Conservation (phyloP, 2,888 invertebrate species). For the Caenorhabditis sinica region DNA sequence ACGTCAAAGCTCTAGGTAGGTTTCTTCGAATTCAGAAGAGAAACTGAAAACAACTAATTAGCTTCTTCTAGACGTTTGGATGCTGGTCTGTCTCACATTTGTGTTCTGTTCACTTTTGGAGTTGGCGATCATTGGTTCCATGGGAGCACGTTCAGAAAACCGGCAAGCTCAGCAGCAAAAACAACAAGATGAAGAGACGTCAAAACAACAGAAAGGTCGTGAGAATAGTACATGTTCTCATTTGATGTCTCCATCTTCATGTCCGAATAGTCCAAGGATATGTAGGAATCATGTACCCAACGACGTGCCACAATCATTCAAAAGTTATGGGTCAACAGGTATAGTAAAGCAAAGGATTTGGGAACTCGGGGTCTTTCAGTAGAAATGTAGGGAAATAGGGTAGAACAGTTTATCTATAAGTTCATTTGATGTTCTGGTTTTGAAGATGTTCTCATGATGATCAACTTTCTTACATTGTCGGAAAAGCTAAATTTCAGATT, state of each 20-base stretch:
- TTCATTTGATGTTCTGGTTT: too few relatives aligned
- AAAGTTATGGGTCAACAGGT: slow-evolving; percentile 73
- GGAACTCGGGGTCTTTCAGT: too few relatives aligned
- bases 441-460: too few relatives aligned
- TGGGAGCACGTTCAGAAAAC: slow-evolving; percentile 73
- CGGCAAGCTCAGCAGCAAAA: slow-evolving; percentile 46
- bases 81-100: slow-evolving; percentile 81
- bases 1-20: slow-evolving; percentile 76
- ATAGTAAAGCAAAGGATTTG: neutral
- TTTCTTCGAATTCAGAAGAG: neutral
- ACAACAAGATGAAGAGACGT: slow-evolving; percentile 48
- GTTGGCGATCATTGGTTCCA: slow-evolving; percentile 80
- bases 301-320: slow-evolving; percentile 71
- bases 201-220: slow-evolving; percentile 50
- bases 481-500: neutral
- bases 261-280: slow-evolving; percentile 72
- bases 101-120: slow-evolving; percentile 81
- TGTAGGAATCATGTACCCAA: slow-evolving; percentile 74
- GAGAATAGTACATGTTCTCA: slow-evolving; percentile 61
- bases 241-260: slow-evolving; percentile 59
- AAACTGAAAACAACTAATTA: neutral
- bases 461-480: too few relatives aligned
- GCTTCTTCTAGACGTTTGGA: slow-evolving; percentile 76
- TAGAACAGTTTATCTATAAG: too few relatives aligned
- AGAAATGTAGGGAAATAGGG: too few relatives aligned